Evolutionary conservation across 2,113 vertebrate genomes (phyloP), one percentile per base, ranked within the genome.

Genomic region (Dryoscopus gambensis): DNA sequence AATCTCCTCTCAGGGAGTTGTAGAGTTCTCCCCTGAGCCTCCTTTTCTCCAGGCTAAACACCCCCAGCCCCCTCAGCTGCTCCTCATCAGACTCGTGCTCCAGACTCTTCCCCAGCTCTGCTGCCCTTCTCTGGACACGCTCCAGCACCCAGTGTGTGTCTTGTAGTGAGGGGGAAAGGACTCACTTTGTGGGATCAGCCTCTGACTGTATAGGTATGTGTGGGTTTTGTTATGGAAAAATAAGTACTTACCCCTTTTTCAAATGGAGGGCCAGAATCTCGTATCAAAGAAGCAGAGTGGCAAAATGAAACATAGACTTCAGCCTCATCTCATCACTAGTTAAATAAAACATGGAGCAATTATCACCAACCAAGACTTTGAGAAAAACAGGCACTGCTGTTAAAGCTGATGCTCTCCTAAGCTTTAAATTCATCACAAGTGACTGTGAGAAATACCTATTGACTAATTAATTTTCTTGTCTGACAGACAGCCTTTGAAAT

Each of bases 401-500:
- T 91, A 87, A 84, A 85, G 37, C 27, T 37, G 69, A 20, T 52
- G 25, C 28, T 74, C 46, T 87, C 50, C 30, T 84, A 87, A 63
- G 44, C 37, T 93, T 78, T 87, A 91, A 53, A 53, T 84, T 89
- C 27, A 80, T 81, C 11, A 10, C 28, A 52, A 88, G 44, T 85
- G 57, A 64, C 57, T 80, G 44, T 76, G 75, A 83, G 49, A 49
- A 89, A 73, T 90, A 63, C 7, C 31, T 56, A 69, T 9, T 47
- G 76, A 49, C 44, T 80, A 95, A 83, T 85, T 95, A 60, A 90
- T 88, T 83, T 94, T 86, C 40, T 94, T 85, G 57, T 76, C 86
- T 86, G 89, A 80, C 14, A 44, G 60, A 87, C 55, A 86, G 52
- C 57, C 46, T 92, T 79, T 89, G 89, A 96, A 81, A 71, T 83